Evolutionary conservation across 2,888 invertebrate genomes (phyloP), one percentile per base, ranked within the genome.

Genomic region (Pammene aurita): DNA sequence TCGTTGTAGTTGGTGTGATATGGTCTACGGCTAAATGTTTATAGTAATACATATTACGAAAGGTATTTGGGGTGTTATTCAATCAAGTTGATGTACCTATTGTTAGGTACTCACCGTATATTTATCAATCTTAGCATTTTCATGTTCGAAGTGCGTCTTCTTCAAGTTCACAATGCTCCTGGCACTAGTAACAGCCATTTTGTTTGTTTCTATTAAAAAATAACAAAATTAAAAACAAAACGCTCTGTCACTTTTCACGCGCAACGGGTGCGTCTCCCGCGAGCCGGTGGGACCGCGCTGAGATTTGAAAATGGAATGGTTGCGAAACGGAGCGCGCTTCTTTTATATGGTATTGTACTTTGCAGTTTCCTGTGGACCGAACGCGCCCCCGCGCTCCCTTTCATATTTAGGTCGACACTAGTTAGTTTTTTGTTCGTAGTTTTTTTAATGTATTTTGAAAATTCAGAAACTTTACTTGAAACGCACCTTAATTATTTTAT

Each of bases 241-340:
- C 80, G 82, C 73, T 81, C 83, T 84, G 85, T 87, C 85, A 89
- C 85, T 86, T 83, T 86, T 81, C 84, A 80, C 88, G 89, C 87
- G 84, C 61, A 18, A 62, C 48, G 61, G 78, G 75, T 75, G 85
- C 84, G 85, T 88, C 87, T 87, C 86, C 83, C 83, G 86, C 85
- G 86, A 82, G 83, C 81, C 80, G 77, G 72, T 85, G 78, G 88
- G 85, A 85, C 82, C 88, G 87, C 89, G 83, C 62, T 85, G 87
- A 91, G 91, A 90, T 84, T 90, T 87, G 83, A 89, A 89, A 82
- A 84, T 85, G 80, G 86, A 90, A 89, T 91, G 91, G 79, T 90
- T 89, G 86, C 84, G 85, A 89, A 88, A 90, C 83, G 54, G 26
- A 78, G 80, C 81, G 79, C 85, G 88, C 85, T 87, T 88, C 89